Evolutionary conservation across 2,888 invertebrate species (phyloP), one percentile per base, ranked within the genome.

Genomic region (Copidosoma aretas): DNA sequence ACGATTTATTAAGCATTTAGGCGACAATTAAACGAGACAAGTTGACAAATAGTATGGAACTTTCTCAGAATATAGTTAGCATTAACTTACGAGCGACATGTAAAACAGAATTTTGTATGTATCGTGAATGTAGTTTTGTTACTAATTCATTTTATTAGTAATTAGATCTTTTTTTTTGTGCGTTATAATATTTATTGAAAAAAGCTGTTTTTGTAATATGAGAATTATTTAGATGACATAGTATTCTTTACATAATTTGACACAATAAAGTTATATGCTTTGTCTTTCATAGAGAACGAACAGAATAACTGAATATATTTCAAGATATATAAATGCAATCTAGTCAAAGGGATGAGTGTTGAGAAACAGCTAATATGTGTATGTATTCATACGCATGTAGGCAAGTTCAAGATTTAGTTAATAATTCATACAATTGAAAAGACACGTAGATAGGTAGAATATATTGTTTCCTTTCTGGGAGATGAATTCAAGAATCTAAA

Each of bases 321-420:
- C 14, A 46, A 46, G 14, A 46, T 46, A 46, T 46, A 46, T 46
- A 46, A 46, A 46, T 77, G 80, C 82, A 82, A 82, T 83, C 83
- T 83, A 83, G 83, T 83, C 83, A 83, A 78, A 32, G 75, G 59
- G 43, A 49, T 59, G 73, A 75, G 68, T 70, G 73, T 64, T 32
- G 32, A 32, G 32, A 73, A 74, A 72, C 64, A 64, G 75, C 68
- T 75, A 72, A 74, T 64, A 57, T 70, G 58, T 58, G 8, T 52
- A 12, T 46, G 67, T 70, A 69, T 59, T 65, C 67, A 59, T 64
- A 62, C 71, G 65, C 68, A 68, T 25, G 57, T 63, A 68, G 64
- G 49, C 67, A 72, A 72, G 72, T 67, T 46, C 32, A 71, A 58
- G 53, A 67, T 49, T 62, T 75, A 75, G 75, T 59, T 67, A 66